phyloP scores from a whole-genome alignment of 2,797 vertebrate genomes.

The Cebuella pygmaea region DNA sequence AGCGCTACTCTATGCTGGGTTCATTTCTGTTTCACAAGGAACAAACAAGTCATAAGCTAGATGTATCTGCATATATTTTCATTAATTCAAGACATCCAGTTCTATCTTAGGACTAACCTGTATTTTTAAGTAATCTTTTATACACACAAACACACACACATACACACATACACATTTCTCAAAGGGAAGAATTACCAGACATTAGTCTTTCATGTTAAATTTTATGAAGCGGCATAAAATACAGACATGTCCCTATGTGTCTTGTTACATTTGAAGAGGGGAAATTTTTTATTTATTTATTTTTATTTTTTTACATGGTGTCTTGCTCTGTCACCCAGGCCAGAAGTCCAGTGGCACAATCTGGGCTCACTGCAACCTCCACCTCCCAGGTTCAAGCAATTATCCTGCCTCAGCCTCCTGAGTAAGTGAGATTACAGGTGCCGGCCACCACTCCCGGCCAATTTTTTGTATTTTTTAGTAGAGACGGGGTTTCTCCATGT shows the following conservation, averaged over 20 bases:
- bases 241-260: background rate
- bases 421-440: too few species aligned
- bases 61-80: constrained; percentile 1
- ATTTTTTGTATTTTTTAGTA: too few species aligned
- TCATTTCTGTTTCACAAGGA: constrained; percentile 33
- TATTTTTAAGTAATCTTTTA: constrained; percentile 3
- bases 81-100: constrained; percentile 4
- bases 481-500: too few species aligned
- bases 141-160: background rate
- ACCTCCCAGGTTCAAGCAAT: too few species aligned
- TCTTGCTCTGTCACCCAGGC: too few species aligned
- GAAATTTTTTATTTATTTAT: background rate
- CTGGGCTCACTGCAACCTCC: too few species aligned
- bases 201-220: background rate
- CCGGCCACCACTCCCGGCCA: too few species aligned
- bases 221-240: constrained; percentile 13
- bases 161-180: background rate
- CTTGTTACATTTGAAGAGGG: constrained; percentile 20
- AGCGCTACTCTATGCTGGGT: too few species aligned
- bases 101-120: background rate
- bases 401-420: too few species aligned
- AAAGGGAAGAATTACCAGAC: background rate
- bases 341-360: too few species aligned
- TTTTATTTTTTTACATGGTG: too few species aligned
- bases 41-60: constrained; percentile 22